Evolutionary conservation across 2,797 vertebrate species (phyloP), one percentile per base, ranked within the genome.

Genomic region (Menidia menidia): DNA sequence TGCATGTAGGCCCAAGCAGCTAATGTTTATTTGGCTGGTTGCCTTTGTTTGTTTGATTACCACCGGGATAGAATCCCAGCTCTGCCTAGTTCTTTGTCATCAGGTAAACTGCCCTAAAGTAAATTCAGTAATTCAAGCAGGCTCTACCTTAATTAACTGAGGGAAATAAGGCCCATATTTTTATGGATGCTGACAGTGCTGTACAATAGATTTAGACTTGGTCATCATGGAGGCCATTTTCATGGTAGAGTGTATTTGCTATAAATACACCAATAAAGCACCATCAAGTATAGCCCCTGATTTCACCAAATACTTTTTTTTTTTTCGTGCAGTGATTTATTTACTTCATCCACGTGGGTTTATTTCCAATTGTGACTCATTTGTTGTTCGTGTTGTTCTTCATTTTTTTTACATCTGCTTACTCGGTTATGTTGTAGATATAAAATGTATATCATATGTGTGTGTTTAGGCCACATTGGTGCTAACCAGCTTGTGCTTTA

Each of bases 1-100:
- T 39, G 41, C 48, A 9, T 45, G 19, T 32, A 8, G 30, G 8
- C 61, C 58, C 33, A 30, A 0, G 2, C 4, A 51, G 42, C 11
- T 1, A 33, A 48, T 50, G 16, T 75, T 67, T 45, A 16, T 59
- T 41, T 68, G 25, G 9, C 50, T 45, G 12, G 32, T 51, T 70
- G 33, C 52, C n/a, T 69, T 68, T 50, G 11, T 75, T 65, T 76
- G 48, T 52, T 65, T 50, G 5, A 16, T 25, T 19, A 13, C 45
- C 2, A 18, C 0, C 15, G 5, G 7, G 53, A 19, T 45, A 45
- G 13, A 7, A n/a, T 33, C 11, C 30, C 11, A 6, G 45, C 18
- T 6, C 2, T 10, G 45, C 15, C 31, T 16, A 7, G 9, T 14
- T 15, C n/a, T 18, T 6, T 13, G 35, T 42, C 16, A 32, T 44